phyloP scores from a whole-genome alignment of 2,888 invertebrate species.

The Synergus gifuensis region DNA sequence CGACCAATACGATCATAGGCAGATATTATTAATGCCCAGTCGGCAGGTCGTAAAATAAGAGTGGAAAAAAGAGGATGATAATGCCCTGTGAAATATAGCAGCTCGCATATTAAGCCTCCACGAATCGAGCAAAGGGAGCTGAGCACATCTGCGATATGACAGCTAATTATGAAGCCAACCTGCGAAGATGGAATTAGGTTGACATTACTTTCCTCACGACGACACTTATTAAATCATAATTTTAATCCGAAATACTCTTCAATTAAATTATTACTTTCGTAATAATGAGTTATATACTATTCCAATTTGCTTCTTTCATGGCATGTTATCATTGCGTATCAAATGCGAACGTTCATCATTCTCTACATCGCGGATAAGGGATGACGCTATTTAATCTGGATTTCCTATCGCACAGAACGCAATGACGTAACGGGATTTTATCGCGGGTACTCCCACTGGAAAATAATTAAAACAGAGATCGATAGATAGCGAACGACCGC shows the following conservation, averaged over 20 bases:
- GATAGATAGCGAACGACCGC: conserved; percentile 57
- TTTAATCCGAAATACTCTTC: no score
- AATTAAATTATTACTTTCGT: neutral
- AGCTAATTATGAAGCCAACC: conserved; percentile 55
- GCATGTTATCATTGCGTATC: neutral
- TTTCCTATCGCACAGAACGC: conserved; percentile 42
- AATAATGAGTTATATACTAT: neutral
- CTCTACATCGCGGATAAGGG: neutral
- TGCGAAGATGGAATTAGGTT: conserved; percentile 54
- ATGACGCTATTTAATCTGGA: neutral
- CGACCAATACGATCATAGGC: conserved; percentile 55
- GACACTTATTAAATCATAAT: conserved; percentile 66
- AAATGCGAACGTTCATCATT: neutral
- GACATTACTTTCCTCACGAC: conserved; percentile 55
- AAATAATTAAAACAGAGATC: conserved; percentile 68
- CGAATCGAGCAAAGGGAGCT: conserved; percentile 46
- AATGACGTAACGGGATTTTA: conserved; percentile 57
- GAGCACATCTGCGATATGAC: conserved; percentile 68
- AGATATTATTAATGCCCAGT: conserved; percentile 70
- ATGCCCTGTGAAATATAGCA: conserved; percentile 69
- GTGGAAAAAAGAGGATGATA: conserved; percentile 67
- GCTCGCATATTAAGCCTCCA: conserved; percentile 59
- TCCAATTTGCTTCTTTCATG: neutral
- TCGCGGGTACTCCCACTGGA: conserved; percentile 58
- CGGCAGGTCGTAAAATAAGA: conserved; percentile 71